Percentiles rank a stretch among this genome's conserved stretches.
phyloP scores from a whole-genome alignment of 1,140 invertebrate genomes.

The Galendromus occidentalis region DNA sequence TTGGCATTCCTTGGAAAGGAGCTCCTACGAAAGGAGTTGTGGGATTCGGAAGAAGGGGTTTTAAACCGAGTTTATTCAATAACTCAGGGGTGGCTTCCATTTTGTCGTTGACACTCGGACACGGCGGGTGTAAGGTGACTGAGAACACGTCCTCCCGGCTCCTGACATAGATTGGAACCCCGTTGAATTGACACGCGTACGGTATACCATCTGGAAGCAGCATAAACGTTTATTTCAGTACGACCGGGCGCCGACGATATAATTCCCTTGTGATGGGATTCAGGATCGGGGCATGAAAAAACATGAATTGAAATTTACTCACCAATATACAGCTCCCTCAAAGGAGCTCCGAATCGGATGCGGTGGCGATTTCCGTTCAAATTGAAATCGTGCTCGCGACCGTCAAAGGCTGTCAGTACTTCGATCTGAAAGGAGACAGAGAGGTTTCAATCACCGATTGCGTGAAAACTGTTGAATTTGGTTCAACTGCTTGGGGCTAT shows the following conservation, averaged over 20 bases:
- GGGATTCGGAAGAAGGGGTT: neutral
- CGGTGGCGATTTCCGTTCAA: neutral
- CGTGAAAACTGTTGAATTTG: no score
- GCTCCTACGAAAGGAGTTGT: no score
- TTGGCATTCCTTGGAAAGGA: no score
- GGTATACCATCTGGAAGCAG: neutral
- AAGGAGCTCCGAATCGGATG: neutral
- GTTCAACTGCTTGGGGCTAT: neutral
- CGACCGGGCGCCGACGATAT: no score
- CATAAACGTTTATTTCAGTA: no score
- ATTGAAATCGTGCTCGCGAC: neutral
- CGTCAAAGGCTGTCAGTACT: neutral
- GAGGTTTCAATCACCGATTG: no score
- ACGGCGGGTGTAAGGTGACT: neutral
- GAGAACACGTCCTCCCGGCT: constrained; percentile 8
- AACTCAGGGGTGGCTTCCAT: neutral
- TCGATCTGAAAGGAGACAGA: neutral
- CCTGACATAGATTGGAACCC: neutral
- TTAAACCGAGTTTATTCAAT: neutral
- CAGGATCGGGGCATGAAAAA: neutral
- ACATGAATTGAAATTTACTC: neutral
- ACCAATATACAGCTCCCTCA: constrained; percentile 2
- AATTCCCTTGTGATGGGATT: neutral
- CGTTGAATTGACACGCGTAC: constrained; percentile 4
- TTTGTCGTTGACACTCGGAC: constrained; percentile 8